Conservation (phyloP, 2,797 vertebrate genomes). For the Bradypus variegatus region DNA sequence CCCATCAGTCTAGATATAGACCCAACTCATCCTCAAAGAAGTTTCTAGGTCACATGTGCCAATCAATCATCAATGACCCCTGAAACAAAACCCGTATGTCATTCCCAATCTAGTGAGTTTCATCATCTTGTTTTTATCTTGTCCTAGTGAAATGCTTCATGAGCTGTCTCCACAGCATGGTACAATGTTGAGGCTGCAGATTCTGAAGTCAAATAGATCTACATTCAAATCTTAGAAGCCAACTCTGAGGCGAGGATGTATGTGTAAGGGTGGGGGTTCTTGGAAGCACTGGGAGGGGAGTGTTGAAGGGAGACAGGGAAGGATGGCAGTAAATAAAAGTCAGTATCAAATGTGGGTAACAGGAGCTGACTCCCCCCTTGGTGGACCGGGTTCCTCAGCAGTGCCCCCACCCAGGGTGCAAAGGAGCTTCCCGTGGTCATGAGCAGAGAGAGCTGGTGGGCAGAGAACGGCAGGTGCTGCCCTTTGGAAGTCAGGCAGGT, state of each 20-base stretch:
- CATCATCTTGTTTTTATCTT: background rate
- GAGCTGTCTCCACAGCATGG: too few species aligned
- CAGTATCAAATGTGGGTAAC: background rate
- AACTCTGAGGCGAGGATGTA: background rate
- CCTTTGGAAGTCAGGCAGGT: background rate
- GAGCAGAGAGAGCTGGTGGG: too few species aligned
- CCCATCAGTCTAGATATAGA: too few species aligned
- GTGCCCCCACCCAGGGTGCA: too few species aligned
- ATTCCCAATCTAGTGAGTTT: too few species aligned
- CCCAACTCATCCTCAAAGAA: background rate
- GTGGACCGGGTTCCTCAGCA: background rate
- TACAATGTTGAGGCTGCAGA: background rate
- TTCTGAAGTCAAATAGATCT: background rate
- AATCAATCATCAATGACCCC: too few species aligned
- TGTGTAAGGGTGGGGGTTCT: too few species aligned
- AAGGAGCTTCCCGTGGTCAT: background rate
- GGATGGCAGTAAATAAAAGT: background rate
- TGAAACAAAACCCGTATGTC: background rate
- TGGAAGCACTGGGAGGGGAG: background rate
- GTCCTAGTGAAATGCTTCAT: background rate
- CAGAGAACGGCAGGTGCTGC: background rate
- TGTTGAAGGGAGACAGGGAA: background rate
- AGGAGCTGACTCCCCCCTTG: too few species aligned
- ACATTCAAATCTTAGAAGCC: background rate
- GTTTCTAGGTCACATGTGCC: background rate